Base-by-base conservation (phyloP, 2,113 vertebrate species). In the Archocentrus centrarchus region DNA sequence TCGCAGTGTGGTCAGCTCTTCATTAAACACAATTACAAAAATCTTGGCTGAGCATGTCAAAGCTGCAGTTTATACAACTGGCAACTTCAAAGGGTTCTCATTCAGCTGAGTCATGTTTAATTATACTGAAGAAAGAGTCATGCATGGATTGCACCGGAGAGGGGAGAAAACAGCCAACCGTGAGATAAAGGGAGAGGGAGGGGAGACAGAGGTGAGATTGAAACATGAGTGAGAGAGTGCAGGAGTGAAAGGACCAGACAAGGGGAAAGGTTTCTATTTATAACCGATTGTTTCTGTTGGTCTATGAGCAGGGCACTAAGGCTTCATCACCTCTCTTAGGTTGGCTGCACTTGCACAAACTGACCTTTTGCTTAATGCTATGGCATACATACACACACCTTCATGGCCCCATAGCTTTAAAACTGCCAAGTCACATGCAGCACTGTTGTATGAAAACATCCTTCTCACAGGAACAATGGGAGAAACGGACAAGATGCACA, bases 211-310 rank as follows among this genome's bases (percentile, higher is more conserved):
- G 75, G 75, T 55, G 55, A 60, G 61, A 50, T 39, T 68, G 70
- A 82, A 77, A 59, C n/a, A 53, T 35, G 41, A 63, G 11, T 47
- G 50, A 63, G 9, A 68, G 62, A 75, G 62, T 64, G 80, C 77
- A 27, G n/a, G 80, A 85, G 60, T 58, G 73, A 80, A 50, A 58
- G 78, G 68, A 47, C 57, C 35, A 80, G 41, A 83, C 68, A 59
- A 81, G 63, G 24, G 47, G 14, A 82, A 86, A 44, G 39, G 61
- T 70, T 91, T 76, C 92, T 94, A 93, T 95, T 94, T 93, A 89
- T 94, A 93, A 84, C 88, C 60, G 83, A 94, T 93, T 95, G 93
- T 94, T 92, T 90, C 79, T 87, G 85, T 81, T 70, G 30, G 32
- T 86, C 39, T 79, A 50, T 80, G 70, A 82, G 75, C 27, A 20